Evolutionary conservation across 2,797 vertebrate species (phyloP).

Genomic region (Pseudochirops corinnae): DNA sequence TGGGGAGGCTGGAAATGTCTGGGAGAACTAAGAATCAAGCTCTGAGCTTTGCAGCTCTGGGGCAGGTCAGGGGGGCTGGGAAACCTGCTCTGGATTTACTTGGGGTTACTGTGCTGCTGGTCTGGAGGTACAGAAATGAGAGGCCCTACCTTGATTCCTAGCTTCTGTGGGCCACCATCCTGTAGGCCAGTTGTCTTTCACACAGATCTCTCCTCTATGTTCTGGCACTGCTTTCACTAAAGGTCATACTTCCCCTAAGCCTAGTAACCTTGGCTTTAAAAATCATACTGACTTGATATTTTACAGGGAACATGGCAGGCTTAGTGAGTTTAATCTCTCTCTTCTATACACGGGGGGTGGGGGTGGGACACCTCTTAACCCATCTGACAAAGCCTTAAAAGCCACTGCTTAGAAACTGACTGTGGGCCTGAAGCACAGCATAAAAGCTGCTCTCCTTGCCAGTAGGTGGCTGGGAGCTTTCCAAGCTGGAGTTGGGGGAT

Average conservation of each 20-base stretch:
- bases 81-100: neutral
- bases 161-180: conserved; percentile 20
- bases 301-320: conserved; percentile 56
- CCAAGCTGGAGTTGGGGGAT: neutral
- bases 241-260: conserved; percentile 62
- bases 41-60: neutral
- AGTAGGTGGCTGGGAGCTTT: neutral
- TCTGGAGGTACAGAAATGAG: neutral
- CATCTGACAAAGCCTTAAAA: conserved; percentile 65
- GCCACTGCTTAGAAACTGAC: conserved; percentile 55
- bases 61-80: neutral
- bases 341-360: conserved; percentile 34
- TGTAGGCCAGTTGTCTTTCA: neutral
- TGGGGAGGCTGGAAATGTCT: neutral
- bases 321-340: conserved; percentile 71
- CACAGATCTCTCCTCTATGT: conserved; percentile 24
- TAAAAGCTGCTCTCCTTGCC: neutral
- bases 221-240: neutral
- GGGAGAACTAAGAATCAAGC: neutral
- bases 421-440: conserved; percentile 59
- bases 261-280: conserved; percentile 55
- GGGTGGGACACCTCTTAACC: conserved; percentile 66
- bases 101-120: neutral
- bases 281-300: conserved; percentile 67
- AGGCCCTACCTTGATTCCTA: neutral